A percentile compares a stretch with the other conserved stretches of the same genome.
Evolutionary conservation across 2,797 vertebrate genomes (phyloP).

Genomic region (Staurois parvus): DNA sequence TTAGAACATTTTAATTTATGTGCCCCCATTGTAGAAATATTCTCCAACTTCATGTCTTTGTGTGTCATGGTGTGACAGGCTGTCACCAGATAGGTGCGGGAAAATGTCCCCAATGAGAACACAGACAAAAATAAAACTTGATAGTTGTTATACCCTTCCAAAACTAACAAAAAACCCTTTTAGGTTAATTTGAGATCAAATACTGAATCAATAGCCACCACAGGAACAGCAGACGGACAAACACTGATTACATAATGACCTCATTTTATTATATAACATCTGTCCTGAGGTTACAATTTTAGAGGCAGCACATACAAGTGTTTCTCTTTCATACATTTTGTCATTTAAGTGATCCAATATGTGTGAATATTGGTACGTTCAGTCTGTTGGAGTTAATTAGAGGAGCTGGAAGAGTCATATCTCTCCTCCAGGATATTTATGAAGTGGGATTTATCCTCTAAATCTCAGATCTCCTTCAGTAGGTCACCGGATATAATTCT

Average conservation of each 20-base stretch:
- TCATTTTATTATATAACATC: not conserved
- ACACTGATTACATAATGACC: not conserved
- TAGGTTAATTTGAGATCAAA: not conserved
- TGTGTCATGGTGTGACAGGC: too few relatives aligned
- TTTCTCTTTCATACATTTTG: not conserved
- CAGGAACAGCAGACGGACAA: not conserved
- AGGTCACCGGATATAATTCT: constrained; percentile 36
- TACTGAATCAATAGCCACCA: not conserved
- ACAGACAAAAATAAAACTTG: too few relatives aligned
- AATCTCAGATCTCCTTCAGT: constrained; percentile 10
- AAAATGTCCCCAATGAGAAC: too few relatives aligned
- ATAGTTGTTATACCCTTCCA: too few relatives aligned
- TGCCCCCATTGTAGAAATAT: too few relatives aligned
- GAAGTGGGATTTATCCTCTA: constrained; percentile 17
- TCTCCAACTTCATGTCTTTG: too few relatives aligned
- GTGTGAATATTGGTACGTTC: constrained; percentile 3
- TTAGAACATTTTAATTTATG: too few relatives aligned
- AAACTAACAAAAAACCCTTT: too few relatives aligned
- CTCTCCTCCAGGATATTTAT: constrained; percentile 23
- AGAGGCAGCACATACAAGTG: not conserved
- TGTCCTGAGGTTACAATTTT: not conserved
- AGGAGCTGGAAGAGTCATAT: constrained; percentile 10
- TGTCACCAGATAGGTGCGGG: too few relatives aligned
- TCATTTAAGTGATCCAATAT: constrained; percentile 15
- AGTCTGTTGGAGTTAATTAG: constrained; percentile 19